A percentile compares a stretch with the other conserved stretches of the same genome.
phyloP scores from a whole-genome alignment of 2,888 invertebrate species.

The Mycalesis mineus region DNA sequence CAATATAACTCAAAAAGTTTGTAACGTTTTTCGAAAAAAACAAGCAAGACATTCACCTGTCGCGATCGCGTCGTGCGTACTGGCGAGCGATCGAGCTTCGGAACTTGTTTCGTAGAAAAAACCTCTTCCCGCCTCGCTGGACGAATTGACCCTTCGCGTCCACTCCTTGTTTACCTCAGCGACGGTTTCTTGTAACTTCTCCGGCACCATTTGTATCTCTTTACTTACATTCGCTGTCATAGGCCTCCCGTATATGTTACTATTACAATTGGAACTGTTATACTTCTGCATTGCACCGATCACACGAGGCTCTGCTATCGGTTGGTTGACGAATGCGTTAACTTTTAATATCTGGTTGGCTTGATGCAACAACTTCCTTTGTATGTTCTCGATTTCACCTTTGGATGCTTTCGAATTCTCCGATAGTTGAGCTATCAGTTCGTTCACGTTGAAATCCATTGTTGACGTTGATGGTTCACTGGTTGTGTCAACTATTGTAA shows the following conservation, averaged over 20 bases:
- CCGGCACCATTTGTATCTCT: slow-evolving; percentile 69
- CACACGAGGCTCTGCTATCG: slow-evolving; percentile 49
- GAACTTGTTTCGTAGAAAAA: slow-evolving; percentile 81
- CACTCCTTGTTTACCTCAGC: slow-evolving; percentile 59
- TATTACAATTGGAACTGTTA: slow-evolving; percentile 39
- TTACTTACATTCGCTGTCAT: slow-evolving; percentile 37
- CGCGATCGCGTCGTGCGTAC: slow-evolving; percentile 70
- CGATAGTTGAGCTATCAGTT: slow-evolving; percentile 67
- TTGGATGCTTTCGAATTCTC: slow-evolving; percentile 67
- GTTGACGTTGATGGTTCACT: slow-evolving; percentile 34
- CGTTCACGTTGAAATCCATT: slow-evolving; percentile 61
- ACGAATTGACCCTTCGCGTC: slow-evolving; percentile 67
- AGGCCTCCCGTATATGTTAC: slow-evolving; percentile 57
- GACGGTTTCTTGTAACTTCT: slow-evolving; percentile 64
- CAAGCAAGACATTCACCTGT: slow-evolving; percentile 72
- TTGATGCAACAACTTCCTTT: slow-evolving; percentile 63
- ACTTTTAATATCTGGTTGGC: slow-evolving; percentile 73
- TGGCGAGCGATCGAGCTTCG: slow-evolving; percentile 77
- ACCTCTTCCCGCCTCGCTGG: slow-evolving; percentile 63
- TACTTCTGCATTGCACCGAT: slow-evolving; percentile 60
- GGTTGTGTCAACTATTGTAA: slow-evolving; percentile 22
- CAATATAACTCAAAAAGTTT: slow-evolving; percentile 31
- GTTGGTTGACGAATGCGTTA: slow-evolving; percentile 59
- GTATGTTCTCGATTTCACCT: slow-evolving; percentile 68
- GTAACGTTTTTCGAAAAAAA: slow-evolving; percentile 14